Evolutionary conservation across 2,888 invertebrate species (phyloP), one percentile per base, ranked within the genome.

Genomic region (Sympetrum striolatum): DNA sequence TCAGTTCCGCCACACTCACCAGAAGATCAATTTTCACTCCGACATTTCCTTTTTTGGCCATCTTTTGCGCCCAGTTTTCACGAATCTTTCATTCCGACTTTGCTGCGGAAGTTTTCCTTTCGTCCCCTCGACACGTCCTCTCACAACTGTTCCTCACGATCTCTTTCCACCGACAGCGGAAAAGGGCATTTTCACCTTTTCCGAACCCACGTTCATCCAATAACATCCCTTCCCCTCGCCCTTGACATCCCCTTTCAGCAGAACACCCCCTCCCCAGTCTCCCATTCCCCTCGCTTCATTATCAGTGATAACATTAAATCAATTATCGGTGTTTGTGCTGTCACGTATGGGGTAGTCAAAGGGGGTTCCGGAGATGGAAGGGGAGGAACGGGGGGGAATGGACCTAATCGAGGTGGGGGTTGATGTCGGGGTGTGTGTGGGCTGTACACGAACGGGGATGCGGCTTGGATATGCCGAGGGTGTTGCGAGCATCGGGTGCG

Each of bases 251-350:
- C 80, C 80, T 35, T 44, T 44, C 44, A 44, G 44, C 44, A 44
- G 10, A 44, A 44, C n/a, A n/a, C 44, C 44, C 44, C 44, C 44
- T 10, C 44, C 10, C 44, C 44, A 25, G 5, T 6, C 25, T 37
- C 60, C 37, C 60, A 6, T n/a, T 64, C 48, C 58, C 86, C 60
- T 15, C 60, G 86, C 86, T 86, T 86, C 86, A 86, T 86, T 86
- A 60, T 86, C 86, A 37, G 37, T 86, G 86, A 86, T 86, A 86
- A 86, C 86, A 86, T 86, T 86, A 86, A 86, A 86, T 86, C 86
- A 86, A 86, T 86, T 86, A 86, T 86, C 60, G 86, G 35, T 48
- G 86, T 86, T 86, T 86, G 86, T 86, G 58, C 60, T 60, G 86
- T 86, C 86, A 86, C 86, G 64, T 86, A 58, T 60, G 58, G 60